A percentile compares a stretch with the other conserved stretches of the same genome.
phyloP scores from a whole-genome alignment of 2,888 invertebrate genomes.

The Vesta saturnalis region DNA sequence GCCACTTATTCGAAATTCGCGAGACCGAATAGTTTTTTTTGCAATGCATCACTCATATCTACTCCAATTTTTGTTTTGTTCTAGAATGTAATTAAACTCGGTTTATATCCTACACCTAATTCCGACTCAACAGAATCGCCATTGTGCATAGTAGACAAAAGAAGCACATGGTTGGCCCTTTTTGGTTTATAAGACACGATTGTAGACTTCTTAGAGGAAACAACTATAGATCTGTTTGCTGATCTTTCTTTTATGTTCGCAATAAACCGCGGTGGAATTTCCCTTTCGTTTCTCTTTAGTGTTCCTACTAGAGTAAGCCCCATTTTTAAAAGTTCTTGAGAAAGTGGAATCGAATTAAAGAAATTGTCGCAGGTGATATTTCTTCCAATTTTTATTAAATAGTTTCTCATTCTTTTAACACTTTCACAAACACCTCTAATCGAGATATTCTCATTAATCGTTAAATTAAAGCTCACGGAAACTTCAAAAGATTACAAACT shows the following conservation, averaged over 20 bases:
- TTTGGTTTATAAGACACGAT: too few species aligned
- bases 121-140: conserved; percentile 36
- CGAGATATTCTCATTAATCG: too few species aligned
- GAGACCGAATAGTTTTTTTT: conserved; percentile 13
- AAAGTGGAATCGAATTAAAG: conserved; percentile 10
- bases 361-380: conserved; percentile 13
- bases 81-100: conserved; percentile 1
- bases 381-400: background rate
- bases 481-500: too few species aligned
- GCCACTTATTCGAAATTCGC: background rate
- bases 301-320: conserved; percentile 10
- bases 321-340: conserved; percentile 13
- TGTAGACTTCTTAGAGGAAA: conserved; percentile 4
- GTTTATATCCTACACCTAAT: conserved; percentile 27
- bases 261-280: conserved; percentile 13
- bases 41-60: too few species aligned
- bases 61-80: too few species aligned
- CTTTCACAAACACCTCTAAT: too few species aligned
- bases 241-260: background rate
- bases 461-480: too few species aligned
- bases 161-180: too few species aligned
- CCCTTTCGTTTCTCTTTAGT: conserved; percentile 1
- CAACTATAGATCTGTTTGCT: conserved; percentile 6
- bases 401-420: too few species aligned
- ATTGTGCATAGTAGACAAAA: too few species aligned